Conservation (phyloP, 2,113 vertebrate species). For the Ochotona curzoniae region DNA sequence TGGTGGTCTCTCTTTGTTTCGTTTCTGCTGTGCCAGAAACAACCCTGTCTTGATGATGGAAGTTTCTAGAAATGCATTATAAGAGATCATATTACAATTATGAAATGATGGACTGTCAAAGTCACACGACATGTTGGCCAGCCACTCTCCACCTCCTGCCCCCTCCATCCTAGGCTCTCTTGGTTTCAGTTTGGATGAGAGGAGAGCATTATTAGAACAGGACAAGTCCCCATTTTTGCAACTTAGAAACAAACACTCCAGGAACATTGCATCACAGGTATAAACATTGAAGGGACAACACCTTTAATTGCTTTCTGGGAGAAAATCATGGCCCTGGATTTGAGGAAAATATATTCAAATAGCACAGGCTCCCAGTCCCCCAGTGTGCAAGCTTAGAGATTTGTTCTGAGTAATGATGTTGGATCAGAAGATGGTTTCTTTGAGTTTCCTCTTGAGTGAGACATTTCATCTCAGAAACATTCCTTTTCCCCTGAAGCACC, state of each 20-base stretch:
- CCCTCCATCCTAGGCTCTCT: neutral
- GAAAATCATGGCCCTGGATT: neutral
- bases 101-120: neutral
- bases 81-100: neutral
- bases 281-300: neutral
- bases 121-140: neutral
- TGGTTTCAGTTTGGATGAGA: neutral
- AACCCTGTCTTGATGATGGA: neutral
- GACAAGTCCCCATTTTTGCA: neutral
- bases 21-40: neutral
- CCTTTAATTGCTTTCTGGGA: neutral
- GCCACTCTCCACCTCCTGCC: neutral
- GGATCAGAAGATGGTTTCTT: neutral
- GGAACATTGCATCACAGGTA: neutral
- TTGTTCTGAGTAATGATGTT: neutral
- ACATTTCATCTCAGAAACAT: neutral
- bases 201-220: neutral
- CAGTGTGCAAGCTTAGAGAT: neutral
- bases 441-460: neutral
- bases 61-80: slow-evolving; percentile 24
- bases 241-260: neutral
- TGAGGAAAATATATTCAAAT: too few species aligned
- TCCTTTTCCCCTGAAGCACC: neutral
- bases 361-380: neutral
- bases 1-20: neutral